Evolutionary conservation across 2,113 vertebrate genomes (phyloP), one percentile per base, ranked within the genome.

Genomic region (Camelus bactrianus): DNA sequence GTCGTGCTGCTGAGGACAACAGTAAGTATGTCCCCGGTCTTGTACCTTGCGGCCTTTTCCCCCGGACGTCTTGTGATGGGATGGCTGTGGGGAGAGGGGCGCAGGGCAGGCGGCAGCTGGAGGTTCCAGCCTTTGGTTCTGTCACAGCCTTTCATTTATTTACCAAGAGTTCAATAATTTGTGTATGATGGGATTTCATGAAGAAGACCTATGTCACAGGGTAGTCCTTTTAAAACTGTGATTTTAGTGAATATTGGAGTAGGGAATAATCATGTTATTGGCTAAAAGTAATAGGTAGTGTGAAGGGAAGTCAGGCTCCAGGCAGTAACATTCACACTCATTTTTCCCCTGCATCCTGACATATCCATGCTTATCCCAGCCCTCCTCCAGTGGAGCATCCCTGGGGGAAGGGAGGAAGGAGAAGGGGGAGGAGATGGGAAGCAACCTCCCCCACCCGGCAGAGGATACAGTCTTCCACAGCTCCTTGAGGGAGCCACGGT

Each of bases 1-100:
- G 2, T 89, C 8, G 35, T 99, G 42, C 88, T 99, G 35, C 98
- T 99, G 5, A 98, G 98, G 96, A 98, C 99, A 69, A 99, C 98
- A 22, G 99, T 99, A 98, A 95, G 99, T 98, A 73, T 67, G 28
- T 65, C 12, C 28, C 32, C 89, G 64, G 28, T 84, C 94, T 83
- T 58, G 48, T 77, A 20, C 48, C 17, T 56, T 52, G 38, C 0
- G 1, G 11, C 26, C 16, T 7, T 67, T 93, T 89, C 20, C 30
- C 46, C 38, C 56, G 56, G 24, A 12, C 7, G 9, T 24, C 22
- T 4, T 54, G 8, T 73, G 38, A 28, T 0, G 62, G 58, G 11
- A 46, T 83, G 32, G 5, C 6, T 52, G 19, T 62, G 58, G 52
- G 15, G 16, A 91, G 42, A 81, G 22, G 8, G 32, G 10, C 4